These are phyloP conservation scores for Athalia circularis DNA, from an alignment of 2,888 invertebrate genomes.

Conservation along the genomic window DNA sequence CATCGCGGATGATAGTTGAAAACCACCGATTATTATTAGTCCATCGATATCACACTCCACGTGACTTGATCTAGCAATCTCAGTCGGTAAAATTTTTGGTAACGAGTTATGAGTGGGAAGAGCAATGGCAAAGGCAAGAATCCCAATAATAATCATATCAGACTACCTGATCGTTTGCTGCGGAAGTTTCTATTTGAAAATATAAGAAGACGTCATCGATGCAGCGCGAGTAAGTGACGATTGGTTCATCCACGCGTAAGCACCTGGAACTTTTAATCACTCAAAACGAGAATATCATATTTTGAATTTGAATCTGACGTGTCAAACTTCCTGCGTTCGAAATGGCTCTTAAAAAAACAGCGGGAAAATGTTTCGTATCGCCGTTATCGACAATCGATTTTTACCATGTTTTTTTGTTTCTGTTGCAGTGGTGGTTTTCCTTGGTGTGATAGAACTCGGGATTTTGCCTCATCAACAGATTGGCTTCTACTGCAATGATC, in stretches of 20 bases:
- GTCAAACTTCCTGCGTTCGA: not conserved
- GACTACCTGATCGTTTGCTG: not conserved
- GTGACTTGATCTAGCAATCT: too few species aligned
- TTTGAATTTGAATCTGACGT: not conserved
- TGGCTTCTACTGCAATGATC: constrained; percentile 85
- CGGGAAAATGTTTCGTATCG: not conserved
- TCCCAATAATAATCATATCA: not conserved
- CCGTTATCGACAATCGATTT: constrained; percentile 4
- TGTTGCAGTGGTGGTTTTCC: constrained; percentile 78
- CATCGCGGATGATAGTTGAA: too few species aligned
- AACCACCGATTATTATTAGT: too few species aligned
- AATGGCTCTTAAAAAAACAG: not conserved
- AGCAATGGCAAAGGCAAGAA: not conserved
- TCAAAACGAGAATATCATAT: too few species aligned
- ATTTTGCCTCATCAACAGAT: constrained; percentile 79
- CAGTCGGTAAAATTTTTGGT: too few species aligned
- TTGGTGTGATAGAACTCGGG: constrained; percentile 80
- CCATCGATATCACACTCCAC: too few species aligned
- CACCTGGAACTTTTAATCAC: not conserved
- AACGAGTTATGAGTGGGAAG: not conserved
- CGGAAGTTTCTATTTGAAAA: constrained; percentile 25
- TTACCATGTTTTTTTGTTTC: constrained; percentile 57
- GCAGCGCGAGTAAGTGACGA: constrained; percentile 38
- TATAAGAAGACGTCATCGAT: constrained; percentile 39
- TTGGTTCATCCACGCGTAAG: not conserved